Base-by-base conservation (phyloP, 2,113 vertebrate species). In the Poeciliopsis prolifica region DNA sequence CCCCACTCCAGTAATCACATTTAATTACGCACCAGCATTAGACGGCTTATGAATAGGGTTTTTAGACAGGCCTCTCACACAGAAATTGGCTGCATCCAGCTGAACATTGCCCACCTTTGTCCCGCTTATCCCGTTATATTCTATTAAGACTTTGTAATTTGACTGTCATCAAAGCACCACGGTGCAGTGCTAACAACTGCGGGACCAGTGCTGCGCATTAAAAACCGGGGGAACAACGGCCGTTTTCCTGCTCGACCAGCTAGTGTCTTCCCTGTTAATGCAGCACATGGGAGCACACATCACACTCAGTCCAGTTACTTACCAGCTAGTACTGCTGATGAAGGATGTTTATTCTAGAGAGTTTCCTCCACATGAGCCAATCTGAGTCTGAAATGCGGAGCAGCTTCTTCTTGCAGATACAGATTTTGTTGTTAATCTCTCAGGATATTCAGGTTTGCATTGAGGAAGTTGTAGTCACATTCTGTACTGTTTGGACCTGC, bases 41-140 rank as follows among this genome's bases (percentile, higher is more conserved):
- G 92, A 92, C 87, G 78, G 88, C 88, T 90, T 76, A 91, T 94
- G 94, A 95, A 95, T 94, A 77, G 92, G 91, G 90, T 92, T 94
- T 94, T 93, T 93, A 94, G 91, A 86, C 92, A 91, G 86, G 92
- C 93, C 92, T 93, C 92, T 91, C 89, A 87, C 88, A 83, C 87
- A 86, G 89, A 89, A 91, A 91, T 89, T 90, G 91, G 90, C 87
- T 77, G 87, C 90, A 89, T 92, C 91, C 89, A 88, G 82, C 89
- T 85, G 92, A 93, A 94, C 94, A 94, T 94, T 93, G 92, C 91
- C 90, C 91, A 94, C 93, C 93, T 95, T 95, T 95, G 94, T 95
- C 91, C 91, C 85, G 72, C 84, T 62, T 70, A 61, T 86, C 88
- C 89, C 81, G 70, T 87, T 89, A 86, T 91, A 90, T 93, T 94